Base-by-base conservation (phyloP, 2,888 invertebrate genomes). In the Athalia rosae region DNA sequence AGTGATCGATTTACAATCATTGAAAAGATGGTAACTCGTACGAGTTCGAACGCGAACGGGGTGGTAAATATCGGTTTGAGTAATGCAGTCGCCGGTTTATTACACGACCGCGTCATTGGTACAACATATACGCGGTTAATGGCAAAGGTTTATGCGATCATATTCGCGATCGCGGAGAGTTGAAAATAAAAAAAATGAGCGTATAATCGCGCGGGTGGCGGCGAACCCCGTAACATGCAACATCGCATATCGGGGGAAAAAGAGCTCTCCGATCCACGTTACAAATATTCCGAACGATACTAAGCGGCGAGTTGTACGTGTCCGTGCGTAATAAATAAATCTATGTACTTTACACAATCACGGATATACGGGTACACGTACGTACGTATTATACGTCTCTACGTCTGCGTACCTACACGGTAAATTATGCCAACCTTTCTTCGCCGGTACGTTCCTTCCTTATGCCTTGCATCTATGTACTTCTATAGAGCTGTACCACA, bases 261-360 rank as follows among this genome's bases (percentile, higher is more conserved):
- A 28, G 28, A n/a, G n/a, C n/a, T n/a, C 28, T 28, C 28, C 28
- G 28, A 28, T 28, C 28, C 28, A 28, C 28, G 2, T 28, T 28
- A 28, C 28, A 28, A 28, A 28, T 28, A 28, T 28, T 28, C 28
- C 28, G 28, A 28, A 28, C 28, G 28, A 28, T 28, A 62, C 62
- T 62, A 62, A 62, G 62, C 62, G 62, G 62, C 62, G 62, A 41
- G 62, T 15, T 62, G 62, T 86, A 86, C 83, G 84, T 84, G 85
- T 85, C 83, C 86, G 83, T 84, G 83, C 79, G 85, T 85, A 84
- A 87, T 86, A 87, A 87, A 87, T 87, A 87, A 87, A 87, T 86
- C 87, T 86, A 85, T 84, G 28, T 28, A 28, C 28, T 28, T 28
- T 28, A 2, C 28, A 28, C 28, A 28, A 28, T 28, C 28, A 0